Evolutionary conservation across 2,113 vertebrate species (phyloP).

Genomic region (Sakesphorus luctuosus): DNA sequence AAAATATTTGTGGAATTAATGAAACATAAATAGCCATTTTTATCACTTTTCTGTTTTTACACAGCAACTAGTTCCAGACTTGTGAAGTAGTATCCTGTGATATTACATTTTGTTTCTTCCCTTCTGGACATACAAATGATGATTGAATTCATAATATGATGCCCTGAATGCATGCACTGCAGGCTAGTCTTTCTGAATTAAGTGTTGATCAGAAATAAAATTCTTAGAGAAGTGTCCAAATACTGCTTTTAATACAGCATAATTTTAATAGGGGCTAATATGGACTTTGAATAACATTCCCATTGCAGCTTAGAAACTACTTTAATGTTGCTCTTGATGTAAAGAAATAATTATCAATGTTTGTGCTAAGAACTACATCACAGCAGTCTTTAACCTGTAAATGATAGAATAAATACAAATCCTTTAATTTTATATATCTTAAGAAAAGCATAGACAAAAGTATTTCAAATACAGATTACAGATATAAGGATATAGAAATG

Average conservation of each 20-base stretch:
- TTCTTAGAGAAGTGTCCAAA: neutral
- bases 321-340: neutral
- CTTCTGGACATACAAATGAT: neutral
- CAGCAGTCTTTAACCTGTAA: neutral
- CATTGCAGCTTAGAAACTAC: neutral
- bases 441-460: neutral
- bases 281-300: neutral
- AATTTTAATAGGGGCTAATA: neutral
- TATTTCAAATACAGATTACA: neutral
- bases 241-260: neutral
- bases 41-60: neutral
- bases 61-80: neutral
- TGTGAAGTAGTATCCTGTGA: neutral
- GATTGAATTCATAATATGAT: neutral
- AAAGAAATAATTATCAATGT: neutral
- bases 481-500: neutral
- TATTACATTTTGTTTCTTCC: neutral
- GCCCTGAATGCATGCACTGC: neutral
- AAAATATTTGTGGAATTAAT: neutral
- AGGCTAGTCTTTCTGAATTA: neutral
- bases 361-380: too few relatives aligned
- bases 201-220: neutral
- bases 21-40: neutral
- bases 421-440: neutral
- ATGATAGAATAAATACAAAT: neutral